These are phyloP conservation scores for Laspeyria flexula DNA, from an alignment of 2,888 invertebrate genomes.

Conservation along the genomic window DNA sequence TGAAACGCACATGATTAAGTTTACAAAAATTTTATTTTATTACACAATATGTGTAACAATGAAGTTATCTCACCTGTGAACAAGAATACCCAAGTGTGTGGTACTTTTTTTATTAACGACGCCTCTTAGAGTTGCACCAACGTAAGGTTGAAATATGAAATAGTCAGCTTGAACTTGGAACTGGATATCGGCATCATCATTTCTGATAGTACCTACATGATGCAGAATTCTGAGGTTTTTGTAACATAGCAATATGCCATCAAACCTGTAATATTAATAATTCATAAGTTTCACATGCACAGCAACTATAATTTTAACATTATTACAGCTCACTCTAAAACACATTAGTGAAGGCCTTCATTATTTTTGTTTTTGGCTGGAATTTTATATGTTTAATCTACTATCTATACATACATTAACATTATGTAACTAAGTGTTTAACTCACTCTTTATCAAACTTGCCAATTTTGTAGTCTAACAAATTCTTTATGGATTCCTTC, in stretches of 20 bases:
- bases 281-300: too few species aligned
- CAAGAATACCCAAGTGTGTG: slow-evolving; percentile 89
- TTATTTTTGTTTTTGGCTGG: too few species aligned
- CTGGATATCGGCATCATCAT: slow-evolving; percentile 88
- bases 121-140: slow-evolving; percentile 87
- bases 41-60: neutral
- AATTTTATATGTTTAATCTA: neutral
- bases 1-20: too few species aligned
- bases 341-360: too few species aligned
- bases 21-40: slow-evolving; percentile 1
- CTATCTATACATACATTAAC: neutral
- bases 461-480: slow-evolving; percentile 86
- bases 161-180: slow-evolving; percentile 89
- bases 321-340: too few species aligned
- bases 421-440: too few species aligned
- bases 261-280: slow-evolving; percentile 81
- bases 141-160: slow-evolving; percentile 87
- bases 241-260: slow-evolving; percentile 89
- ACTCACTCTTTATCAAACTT: slow-evolving; percentile 88
- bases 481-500: slow-evolving; percentile 85
- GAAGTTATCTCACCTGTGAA: slow-evolving; percentile 80
- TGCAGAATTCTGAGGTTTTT: slow-evolving; percentile 87
- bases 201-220: slow-evolving; percentile 85
- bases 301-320: too few species aligned
- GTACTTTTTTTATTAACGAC: slow-evolving; percentile 88